These are phyloP conservation scores for Musca vetustissima DNA, from an alignment of 1,140 invertebrate species.

Conservation along the genomic window DNA sequence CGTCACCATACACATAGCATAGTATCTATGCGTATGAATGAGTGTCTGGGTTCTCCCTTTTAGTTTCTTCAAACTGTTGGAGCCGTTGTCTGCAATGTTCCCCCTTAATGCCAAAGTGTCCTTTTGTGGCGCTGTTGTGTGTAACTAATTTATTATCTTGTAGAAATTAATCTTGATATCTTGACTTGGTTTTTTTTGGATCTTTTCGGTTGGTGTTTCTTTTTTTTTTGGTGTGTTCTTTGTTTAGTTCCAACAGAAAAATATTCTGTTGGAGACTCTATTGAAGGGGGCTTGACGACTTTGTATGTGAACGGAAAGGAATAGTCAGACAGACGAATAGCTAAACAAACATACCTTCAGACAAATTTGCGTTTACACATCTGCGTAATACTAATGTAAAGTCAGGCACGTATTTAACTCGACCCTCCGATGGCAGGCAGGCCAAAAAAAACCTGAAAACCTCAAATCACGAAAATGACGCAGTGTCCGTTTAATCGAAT, in stretches of 20 bases:
- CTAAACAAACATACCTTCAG: too few species aligned
- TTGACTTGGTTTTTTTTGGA: neutral
- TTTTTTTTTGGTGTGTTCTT: neutral
- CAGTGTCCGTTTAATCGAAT: too few species aligned
- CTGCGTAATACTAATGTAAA: slow-evolving; percentile 5
- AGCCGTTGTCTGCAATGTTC: neutral
- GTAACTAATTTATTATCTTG: slow-evolving; percentile 23
- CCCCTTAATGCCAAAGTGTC: neutral
- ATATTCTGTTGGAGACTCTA: slow-evolving; percentile 16
- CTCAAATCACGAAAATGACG: too few species aligned
- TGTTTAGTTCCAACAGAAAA: too few species aligned
- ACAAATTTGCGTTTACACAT: slow-evolving; percentile 2
- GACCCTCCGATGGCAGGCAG: too few species aligned
- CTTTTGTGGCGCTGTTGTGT: neutral
- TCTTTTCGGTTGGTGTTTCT: neutral
- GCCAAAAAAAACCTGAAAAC: too few species aligned
- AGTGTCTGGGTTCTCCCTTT: neutral
- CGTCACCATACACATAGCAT: too few species aligned
- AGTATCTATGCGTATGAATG: too few species aligned
- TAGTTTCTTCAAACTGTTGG: neutral
- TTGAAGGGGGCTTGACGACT: neutral
- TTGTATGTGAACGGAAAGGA: too few species aligned
- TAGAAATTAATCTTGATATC: slow-evolving; percentile 22
- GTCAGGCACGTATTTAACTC: too few species aligned
- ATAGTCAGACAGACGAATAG: too few species aligned